Base-by-base conservation (phyloP, 2,113 vertebrate genomes). In the Gobiocypris rarus region DNA sequence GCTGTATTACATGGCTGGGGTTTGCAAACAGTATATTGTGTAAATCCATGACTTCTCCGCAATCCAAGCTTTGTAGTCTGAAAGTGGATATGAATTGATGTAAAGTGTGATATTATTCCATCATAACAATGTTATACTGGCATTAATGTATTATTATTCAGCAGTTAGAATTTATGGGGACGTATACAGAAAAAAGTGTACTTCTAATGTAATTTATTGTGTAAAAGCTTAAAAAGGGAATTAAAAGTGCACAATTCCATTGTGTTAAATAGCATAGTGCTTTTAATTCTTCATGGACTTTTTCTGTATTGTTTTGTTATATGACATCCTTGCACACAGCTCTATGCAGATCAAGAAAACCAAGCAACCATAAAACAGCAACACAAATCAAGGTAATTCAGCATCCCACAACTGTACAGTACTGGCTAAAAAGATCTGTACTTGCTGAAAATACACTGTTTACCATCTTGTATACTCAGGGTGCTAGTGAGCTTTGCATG, bases 401-500 rank as follows among this genome's bases (percentile, higher is more conserved):
- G 86, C 80, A 74, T 54, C 15, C 48, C 73, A 45, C 73, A 81
- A 48, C 63, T 84, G 77, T 84, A 88, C 59, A 83, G 76, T 28
- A 83, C 3, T 65, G 69, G 58, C 34, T 84, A 43, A 24, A 67
- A 83, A 50, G 14, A 76, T 34, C 71, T 78, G 75, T 61, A 78
- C 34, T 17, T 61, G n/a, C 78, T 17, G 71, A 54, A 82, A 83
- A 76, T n/a, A 45, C 85, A 82, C 74, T 78, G 59, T 84, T 67
- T 73, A 59, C 80, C 59, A 75, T 86, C 69, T 67, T 43, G 43
- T 75, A 63, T 28, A 50, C 73, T 81, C 85, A 74, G 85, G 85
- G 81, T 84, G 76, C 34, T 48, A 34, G 76, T 48, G 70, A 73
- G 70, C 74, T 65, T 80, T 79, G 87, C 87, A 89, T 89, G 83